Evolutionary conservation across 2,888 invertebrate species (phyloP), one percentile per base, ranked within the genome.

Genomic region (Chironomus riparius): DNA sequence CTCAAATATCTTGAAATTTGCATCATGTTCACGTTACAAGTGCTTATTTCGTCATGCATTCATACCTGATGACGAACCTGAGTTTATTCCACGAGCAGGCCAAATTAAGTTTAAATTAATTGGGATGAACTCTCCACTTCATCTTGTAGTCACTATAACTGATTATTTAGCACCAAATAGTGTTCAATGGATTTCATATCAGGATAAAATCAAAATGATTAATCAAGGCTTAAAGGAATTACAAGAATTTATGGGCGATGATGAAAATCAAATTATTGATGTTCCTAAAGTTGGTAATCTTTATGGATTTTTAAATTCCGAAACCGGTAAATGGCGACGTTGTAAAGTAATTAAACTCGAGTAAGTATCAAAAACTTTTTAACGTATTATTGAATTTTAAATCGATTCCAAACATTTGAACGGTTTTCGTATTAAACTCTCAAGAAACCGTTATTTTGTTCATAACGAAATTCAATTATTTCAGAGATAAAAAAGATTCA

Each of bases 1-100:
- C 80, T 83, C 86, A 18, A 86, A 84, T 76, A 79, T 92, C 3
- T 86, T 91, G 77, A 84, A 88, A 38, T 87, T 90, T 78, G 92
- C 93, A 4, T 83, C 85, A 76, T 93, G 93, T 78, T 82, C 85
- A 74, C 93, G 93, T 78, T 82, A 82, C 70, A 84, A 84, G 80
- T 65, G 65, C 21, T 2, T 2, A 6, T 3, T 21, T 13, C 86
- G 93, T 47, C 93, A 94, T 81, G 83, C 88, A 4, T 82, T 92
- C 12, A 83, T 87, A 77, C 82, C 86, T 5, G 83, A 84, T 22
- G 87, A 89, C 78, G 85, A 86, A 75, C 85, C 87, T 4, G 83
- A 84, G n/a, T 81, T 84, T 13, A 28, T 72, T 15, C 72, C 72
- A 2, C 12, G 4, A n/a, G 4, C 56, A 6, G 72, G 72, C 5